These are phyloP conservation scores for Luehdorfia chinensis DNA, from an alignment of 1,140 invertebrate species.

Conservation along the genomic window DNA sequence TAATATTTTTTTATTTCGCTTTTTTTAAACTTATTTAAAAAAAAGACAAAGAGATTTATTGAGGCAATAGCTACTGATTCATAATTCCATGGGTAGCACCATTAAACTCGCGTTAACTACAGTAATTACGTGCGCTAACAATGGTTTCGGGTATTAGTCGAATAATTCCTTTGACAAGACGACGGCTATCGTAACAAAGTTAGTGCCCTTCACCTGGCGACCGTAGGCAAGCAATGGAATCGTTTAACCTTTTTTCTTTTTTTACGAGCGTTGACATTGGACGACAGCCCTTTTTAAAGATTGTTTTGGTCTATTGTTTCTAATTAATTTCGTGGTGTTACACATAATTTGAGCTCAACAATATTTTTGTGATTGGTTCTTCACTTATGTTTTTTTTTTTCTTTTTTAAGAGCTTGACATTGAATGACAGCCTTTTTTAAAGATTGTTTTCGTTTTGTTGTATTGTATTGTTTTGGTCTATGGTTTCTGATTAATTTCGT, in stretches of 20 bases:
- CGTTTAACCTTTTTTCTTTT: slow-evolving; percentile 5
- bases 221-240: slow-evolving; percentile 26
- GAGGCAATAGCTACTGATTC: too few relatives aligned
- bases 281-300: slow-evolving; percentile 11
- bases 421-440: slow-evolving; percentile 7
- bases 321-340: slow-evolving; percentile 4
- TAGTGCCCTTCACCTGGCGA: slow-evolving; percentile 21
- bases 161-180: slow-evolving; percentile 41
- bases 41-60: too few relatives aligned
- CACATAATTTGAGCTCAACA: too few relatives aligned
- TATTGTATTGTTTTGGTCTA: too few relatives aligned
- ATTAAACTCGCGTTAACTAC: slow-evolving; percentile 23
- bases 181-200: slow-evolving; percentile 32
- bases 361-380: too few relatives aligned
- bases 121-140: slow-evolving; percentile 37
- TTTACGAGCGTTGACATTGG: slow-evolving; percentile 11
- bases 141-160: slow-evolving; percentile 37
- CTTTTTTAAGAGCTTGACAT: slow-evolving; percentile 12
- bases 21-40: too few relatives aligned
- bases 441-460: too few relatives aligned
- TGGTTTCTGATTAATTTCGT: slow-evolving; percentile 6
- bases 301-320: slow-evolving; percentile 15
- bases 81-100: too few relatives aligned
- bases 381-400: too few relatives aligned
- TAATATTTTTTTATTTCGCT: too few relatives aligned